These are phyloP conservation scores for Galemys pyrenaicus DNA, from an alignment of 2,113 vertebrate genomes.

Conservation along the genomic window DNA sequence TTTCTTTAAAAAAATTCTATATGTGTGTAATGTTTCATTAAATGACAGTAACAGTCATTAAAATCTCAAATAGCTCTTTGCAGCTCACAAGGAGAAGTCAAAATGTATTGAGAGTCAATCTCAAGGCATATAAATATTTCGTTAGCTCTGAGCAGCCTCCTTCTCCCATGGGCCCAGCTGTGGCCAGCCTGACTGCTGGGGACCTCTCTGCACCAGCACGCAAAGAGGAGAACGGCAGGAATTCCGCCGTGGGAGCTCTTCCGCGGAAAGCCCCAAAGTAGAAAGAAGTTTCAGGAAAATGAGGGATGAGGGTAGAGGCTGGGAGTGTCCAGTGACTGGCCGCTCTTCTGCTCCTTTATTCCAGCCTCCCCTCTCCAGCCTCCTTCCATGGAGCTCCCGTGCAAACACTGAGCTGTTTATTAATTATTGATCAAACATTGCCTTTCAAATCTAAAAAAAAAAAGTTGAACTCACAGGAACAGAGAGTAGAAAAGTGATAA, in stretches of 20 bases:
- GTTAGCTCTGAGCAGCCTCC: background rate
- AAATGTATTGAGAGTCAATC: background rate
- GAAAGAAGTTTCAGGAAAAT: background rate
- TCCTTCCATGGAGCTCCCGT: background rate
- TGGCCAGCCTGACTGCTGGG: fast-evolving
- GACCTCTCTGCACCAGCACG: background rate
- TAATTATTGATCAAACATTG: background rate
- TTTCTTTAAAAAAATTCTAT: background rate
- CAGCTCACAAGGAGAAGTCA: background rate
- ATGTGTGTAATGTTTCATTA: background rate
- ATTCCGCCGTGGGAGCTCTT: background rate
- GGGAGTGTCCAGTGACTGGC: background rate
- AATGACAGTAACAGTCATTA: background rate
- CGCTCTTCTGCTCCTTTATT: too few relatives aligned
- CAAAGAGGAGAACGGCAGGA: background rate
- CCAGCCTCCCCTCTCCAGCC: too few relatives aligned
- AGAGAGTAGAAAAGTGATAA: background rate
- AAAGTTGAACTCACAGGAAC: background rate
- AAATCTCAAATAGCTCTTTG: background rate
- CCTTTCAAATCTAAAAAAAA: background rate
- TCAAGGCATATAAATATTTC: background rate
- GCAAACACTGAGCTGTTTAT: background rate
- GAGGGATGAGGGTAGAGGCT: background rate
- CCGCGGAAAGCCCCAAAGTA: background rate
- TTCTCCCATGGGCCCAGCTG: background rate